A percentile compares a stretch with the other conserved stretches of the same genome.
Evolutionary conservation across 2,888 invertebrate species (phyloP).

Genomic region (Philereme transversata): DNA sequence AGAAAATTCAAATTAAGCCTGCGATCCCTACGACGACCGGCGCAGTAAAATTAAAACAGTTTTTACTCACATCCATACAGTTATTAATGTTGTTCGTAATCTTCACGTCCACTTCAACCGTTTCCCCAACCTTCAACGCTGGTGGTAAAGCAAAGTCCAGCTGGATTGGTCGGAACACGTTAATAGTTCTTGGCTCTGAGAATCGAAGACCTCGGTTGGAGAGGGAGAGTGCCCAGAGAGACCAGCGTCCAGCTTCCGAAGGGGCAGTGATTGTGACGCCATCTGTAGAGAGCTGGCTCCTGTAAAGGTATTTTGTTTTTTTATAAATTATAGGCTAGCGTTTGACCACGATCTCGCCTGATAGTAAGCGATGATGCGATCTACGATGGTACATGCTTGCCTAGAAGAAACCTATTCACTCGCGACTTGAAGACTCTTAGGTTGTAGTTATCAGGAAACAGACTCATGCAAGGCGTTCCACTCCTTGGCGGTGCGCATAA

Average conservation of each 20-base stretch:
- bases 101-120: slow-evolving; percentile 87
- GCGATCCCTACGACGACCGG: too few species aligned
- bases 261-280: slow-evolving; percentile 85
- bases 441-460: too few species aligned
- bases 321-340: too few species aligned
- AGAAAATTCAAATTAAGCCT: too few species aligned
- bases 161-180: slow-evolving; percentile 86
- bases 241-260: slow-evolving; percentile 86
- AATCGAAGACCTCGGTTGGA: slow-evolving; percentile 80
- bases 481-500: too few species aligned
- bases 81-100: slow-evolving; percentile 87
- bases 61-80: slow-evolving; percentile 87
- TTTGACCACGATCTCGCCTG: too few species aligned
- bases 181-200: slow-evolving; percentile 84
- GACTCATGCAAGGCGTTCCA: too few species aligned
- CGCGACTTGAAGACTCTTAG: too few species aligned
- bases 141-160: slow-evolving; percentile 85
- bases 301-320: slow-evolving; percentile 46
- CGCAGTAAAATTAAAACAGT: neutral
- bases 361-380: too few species aligned
- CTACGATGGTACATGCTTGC: too few species aligned
- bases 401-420: too few species aligned
- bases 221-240: slow-evolving; percentile 85
- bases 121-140: slow-evolving; percentile 85
- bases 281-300: slow-evolving; percentile 83